phyloP scores from a whole-genome alignment of 1,140 invertebrate species.

The Cotesia typhae region DNA sequence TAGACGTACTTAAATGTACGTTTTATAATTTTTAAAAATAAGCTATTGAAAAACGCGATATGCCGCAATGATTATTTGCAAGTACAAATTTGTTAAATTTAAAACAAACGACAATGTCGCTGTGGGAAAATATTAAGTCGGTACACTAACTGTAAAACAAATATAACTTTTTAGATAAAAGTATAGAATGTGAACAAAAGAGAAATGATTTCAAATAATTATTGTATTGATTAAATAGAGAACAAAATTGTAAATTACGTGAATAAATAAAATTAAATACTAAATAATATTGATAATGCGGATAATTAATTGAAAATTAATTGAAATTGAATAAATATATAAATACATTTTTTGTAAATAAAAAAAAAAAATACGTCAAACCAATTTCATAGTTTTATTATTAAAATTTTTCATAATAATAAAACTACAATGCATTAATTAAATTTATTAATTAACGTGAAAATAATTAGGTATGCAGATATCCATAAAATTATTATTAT shows the following conservation, averaged over 20 bases:
- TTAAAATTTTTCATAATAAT: too few species aligned
- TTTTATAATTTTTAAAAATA: background rate
- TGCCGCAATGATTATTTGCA: conserved; percentile 40
- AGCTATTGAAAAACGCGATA: conserved; percentile 19
- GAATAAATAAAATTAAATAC: conserved; percentile 13
- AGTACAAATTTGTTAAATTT: conserved; percentile 45
- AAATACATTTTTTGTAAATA: conserved; percentile 24
- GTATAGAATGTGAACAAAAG: conserved; percentile 35
- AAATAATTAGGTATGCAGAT: conserved; percentile 10
- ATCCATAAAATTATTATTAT: conserved; percentile 15
- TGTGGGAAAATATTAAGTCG: background rate
- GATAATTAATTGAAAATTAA: conserved; percentile 33
- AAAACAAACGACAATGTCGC: conserved; percentile 17
- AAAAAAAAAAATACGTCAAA: background rate
- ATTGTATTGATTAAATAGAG: conserved; percentile 38
- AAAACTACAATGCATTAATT: background rate
- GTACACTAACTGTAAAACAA: conserved; percentile 13
- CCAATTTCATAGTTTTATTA: too few species aligned
- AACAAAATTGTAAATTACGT: conserved; percentile 28
- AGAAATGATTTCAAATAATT: conserved; percentile 43
- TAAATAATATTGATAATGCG: conserved; percentile 3
- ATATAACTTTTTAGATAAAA: conserved; percentile 22
- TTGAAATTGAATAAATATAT: conserved; percentile 15
- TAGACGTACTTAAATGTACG: conserved; percentile 2
- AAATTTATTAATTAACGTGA: background rate